Evolutionary conservation across 2,113 vertebrate species (phyloP).

Genomic region (Collichthys lucidus): DNA sequence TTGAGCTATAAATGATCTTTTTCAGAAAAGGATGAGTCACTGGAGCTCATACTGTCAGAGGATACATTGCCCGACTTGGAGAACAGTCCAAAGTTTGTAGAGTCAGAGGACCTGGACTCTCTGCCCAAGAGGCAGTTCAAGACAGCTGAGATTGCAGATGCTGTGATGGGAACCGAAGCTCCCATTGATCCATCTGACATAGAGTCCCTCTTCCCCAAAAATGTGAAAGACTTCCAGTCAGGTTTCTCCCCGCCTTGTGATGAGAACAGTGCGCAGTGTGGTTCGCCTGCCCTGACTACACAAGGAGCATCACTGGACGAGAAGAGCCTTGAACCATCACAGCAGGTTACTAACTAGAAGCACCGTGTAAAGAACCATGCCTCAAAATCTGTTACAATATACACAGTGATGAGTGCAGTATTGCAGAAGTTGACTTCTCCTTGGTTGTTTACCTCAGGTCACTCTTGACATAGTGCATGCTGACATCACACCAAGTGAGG

Average conservation of each 20-base stretch:
- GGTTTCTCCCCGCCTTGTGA: conserved; percentile 72
- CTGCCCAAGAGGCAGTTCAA: conserved; percentile 81
- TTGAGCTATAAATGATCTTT: background rate
- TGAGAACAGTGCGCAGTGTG: conserved; percentile 68
- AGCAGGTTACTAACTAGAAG: conserved; percentile 57
- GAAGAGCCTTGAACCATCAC: conserved; percentile 34
- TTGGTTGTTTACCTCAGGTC: conserved; percentile 50
- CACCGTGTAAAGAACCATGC: background rate
- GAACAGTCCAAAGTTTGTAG: conserved; percentile 76
- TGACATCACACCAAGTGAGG: conserved; percentile 68
- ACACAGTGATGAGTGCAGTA: rapidly evolving
- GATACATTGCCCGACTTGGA: conserved; percentile 52
- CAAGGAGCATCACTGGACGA: conserved; percentile 42
- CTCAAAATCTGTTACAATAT: background rate
- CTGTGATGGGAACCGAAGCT: conserved; percentile 84
- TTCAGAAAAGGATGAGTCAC: conserved; percentile 64
- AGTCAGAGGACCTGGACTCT: conserved; percentile 60
- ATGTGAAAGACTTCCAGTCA: conserved; percentile 70
- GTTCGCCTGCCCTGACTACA: conserved; percentile 26
- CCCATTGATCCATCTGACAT: conserved; percentile 77
- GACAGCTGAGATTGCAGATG: conserved; percentile 87
- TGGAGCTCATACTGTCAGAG: conserved; percentile 58
- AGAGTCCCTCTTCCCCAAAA: conserved; percentile 86
- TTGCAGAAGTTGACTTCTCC: background rate
- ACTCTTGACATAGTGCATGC: conserved; percentile 78